phyloP scores from a whole-genome alignment of 2,888 invertebrate genomes.

The Rotaria sp. region DNA sequence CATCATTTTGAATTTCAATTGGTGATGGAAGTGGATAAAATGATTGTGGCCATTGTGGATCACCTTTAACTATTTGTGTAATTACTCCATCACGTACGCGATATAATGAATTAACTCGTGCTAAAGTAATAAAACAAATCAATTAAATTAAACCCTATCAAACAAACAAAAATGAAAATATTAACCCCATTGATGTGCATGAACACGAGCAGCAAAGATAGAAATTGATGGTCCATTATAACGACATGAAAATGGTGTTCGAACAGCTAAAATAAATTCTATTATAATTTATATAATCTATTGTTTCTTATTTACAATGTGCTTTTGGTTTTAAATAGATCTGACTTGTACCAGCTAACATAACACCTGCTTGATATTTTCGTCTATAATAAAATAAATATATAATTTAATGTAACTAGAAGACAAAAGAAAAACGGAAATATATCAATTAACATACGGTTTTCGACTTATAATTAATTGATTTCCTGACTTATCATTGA shows the following conservation, averaged over 20 bases:
- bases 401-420: background rate
- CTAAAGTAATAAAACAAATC: background rate
- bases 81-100: conserved; percentile 44
- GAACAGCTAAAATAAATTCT: background rate
- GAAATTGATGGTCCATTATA: conserved; percentile 35
- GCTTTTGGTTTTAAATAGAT: conserved; percentile 33
- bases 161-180: background rate
- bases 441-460: conserved; percentile 61
- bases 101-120: conserved; percentile 36
- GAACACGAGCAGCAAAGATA: conserved; percentile 40
- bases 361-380: conserved; percentile 40
- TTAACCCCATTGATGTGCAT: conserved; percentile 35
- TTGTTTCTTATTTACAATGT: background rate
- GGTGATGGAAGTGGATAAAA: conserved; percentile 36
- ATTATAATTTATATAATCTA: background rate
- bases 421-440: conserved; percentile 34
- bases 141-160: background rate
- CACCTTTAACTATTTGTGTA: conserved; percentile 58
- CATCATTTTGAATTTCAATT: conserved; percentile 34
- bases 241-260: conserved; percentile 37
- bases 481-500: conserved; percentile 73
- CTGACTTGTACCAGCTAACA: conserved; percentile 33
- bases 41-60: conserved; percentile 62
- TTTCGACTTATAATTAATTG: conserved; percentile 70
- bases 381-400: conserved; percentile 29